Base-by-base conservation (phyloP, 2,888 invertebrate species). In the Belgica antarctica region DNA sequence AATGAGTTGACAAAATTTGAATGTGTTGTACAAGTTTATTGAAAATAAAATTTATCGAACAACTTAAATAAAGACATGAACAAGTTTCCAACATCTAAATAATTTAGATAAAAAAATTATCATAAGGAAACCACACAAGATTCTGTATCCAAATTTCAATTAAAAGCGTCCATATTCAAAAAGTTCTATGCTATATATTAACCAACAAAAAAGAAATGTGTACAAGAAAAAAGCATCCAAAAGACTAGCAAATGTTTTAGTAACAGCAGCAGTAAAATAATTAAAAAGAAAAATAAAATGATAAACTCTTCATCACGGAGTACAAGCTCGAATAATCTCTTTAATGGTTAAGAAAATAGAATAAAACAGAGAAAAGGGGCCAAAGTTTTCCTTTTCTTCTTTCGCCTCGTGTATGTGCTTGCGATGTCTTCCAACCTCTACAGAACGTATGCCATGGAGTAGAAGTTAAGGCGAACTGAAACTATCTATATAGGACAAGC, bases 291-390 rank as follows among this genome's bases (percentile, higher is more conserved):
- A 47, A 65, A 65, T 65, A 65, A 65, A 65, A 65, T 65, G 47
- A 65, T 47, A 65, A 65, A 65, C 36, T 65, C 47, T 19, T 47
- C 65, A 65, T 65, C 65, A 65, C 65, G 65, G 47, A 65, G 28
- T 25, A 65, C 47, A 65, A 47, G 65, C 65, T 65, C 65, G 65
- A 65, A 28, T 47, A 65, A 65, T 65, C 65, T 47, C 65, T 65
- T 65, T 65, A 65, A 65, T 65, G 65, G 65, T 28, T 47, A 65
- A 47, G 65, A 65, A 65, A 65, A 65, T 65, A 65, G 65, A 65
- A 28, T 27, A 47, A n/a, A 27, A 65, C 1, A n/a, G n/a, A n/a
- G 15, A 59, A 59, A 27, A 25, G n/a, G 59, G 34, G 34, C 34
- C 5, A 31, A 31, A 25, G 8, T 62, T 62, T 62, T 62, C 12